phyloP scores from a whole-genome alignment of 2,888 invertebrate species.

The Sphinx pinastri region DNA sequence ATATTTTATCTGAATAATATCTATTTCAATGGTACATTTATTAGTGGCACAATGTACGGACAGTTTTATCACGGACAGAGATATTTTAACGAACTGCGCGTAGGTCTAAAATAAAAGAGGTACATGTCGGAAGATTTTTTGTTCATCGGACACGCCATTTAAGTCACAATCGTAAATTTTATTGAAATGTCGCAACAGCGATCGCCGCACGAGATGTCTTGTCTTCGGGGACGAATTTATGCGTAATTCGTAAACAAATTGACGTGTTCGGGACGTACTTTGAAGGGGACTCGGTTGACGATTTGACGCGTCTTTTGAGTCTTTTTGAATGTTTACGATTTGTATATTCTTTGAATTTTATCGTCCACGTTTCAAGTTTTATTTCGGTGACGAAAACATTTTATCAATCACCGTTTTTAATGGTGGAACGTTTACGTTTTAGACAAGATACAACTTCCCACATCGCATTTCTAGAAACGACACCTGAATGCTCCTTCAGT shows the following conservation, averaged over 20 bases:
- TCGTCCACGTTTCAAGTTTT: constrained; percentile 44
- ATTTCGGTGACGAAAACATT: constrained; percentile 30
- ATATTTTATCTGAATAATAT: constrained; percentile 55
- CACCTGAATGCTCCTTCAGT: constrained; percentile 71
- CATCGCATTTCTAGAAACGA: constrained; percentile 41
- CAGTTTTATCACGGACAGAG: constrained; percentile 73
- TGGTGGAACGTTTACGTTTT: constrained; percentile 10
- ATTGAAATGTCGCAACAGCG: constrained; percentile 83
- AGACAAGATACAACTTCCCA: constrained; percentile 23
- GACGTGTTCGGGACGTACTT: constrained; percentile 75
- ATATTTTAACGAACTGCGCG: constrained; percentile 80
- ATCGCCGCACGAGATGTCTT: constrained; percentile 81
- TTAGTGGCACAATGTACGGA: constrained; percentile 63
- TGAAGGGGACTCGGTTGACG: constrained; percentile 70
- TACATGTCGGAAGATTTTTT: constrained; percentile 74
- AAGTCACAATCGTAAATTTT: constrained; percentile 84
- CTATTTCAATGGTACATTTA: constrained; percentile 68
- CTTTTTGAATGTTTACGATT: constrained; percentile 56
- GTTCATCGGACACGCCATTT: constrained; percentile 79
- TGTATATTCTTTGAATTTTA: constrained; percentile 55
- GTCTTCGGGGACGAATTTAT: constrained; percentile 82
- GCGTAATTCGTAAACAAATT: constrained; percentile 84
- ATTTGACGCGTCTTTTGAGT: constrained; percentile 76
- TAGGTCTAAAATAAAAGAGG: constrained; percentile 78
- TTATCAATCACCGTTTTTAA: constrained; percentile 35